Evolutionary conservation across 2,888 invertebrate species (phyloP).

Genomic region (Busseola fusca): DNA sequence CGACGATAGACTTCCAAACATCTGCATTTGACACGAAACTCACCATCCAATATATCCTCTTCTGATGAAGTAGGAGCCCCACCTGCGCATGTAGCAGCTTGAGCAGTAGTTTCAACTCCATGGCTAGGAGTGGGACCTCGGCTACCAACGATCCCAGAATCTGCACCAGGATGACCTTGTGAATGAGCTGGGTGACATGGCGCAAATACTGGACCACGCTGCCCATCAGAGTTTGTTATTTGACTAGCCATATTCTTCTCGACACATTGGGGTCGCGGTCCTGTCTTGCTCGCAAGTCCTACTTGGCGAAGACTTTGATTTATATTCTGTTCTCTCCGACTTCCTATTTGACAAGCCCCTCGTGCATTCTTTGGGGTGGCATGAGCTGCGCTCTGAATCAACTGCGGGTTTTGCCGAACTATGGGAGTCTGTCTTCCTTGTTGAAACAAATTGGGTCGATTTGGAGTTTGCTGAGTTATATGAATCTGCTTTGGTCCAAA

Average conservation of each 20-base stretch:
- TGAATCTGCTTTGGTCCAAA: background rate
- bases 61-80: slow-evolving; percentile 9
- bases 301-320: slow-evolving; percentile 19
- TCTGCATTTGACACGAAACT: slow-evolving; percentile 25
- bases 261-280: background rate
- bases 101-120: slow-evolving; percentile 13
- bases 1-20: slow-evolving; percentile 39
- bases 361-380: background rate
- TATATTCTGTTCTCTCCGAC: slow-evolving; percentile 25
- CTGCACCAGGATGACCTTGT: background rate
- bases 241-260: background rate
- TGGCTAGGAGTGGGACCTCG: background rate
- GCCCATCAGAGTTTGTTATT: background rate
- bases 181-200: slow-evolving; percentile 2
- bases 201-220: background rate
- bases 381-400: background rate
- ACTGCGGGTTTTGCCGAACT: background rate
- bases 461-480: background rate
- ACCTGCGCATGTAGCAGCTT: background rate
- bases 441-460: slow-evolving; percentile 2
- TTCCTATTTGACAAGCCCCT: background rate
- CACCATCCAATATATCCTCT: slow-evolving; percentile 12
- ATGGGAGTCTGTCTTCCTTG: background rate
- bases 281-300: background rate
- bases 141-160: background rate